Evolutionary conservation across 2,797 vertebrate species (phyloP).

Genomic region (Ibycter americanus): DNA sequence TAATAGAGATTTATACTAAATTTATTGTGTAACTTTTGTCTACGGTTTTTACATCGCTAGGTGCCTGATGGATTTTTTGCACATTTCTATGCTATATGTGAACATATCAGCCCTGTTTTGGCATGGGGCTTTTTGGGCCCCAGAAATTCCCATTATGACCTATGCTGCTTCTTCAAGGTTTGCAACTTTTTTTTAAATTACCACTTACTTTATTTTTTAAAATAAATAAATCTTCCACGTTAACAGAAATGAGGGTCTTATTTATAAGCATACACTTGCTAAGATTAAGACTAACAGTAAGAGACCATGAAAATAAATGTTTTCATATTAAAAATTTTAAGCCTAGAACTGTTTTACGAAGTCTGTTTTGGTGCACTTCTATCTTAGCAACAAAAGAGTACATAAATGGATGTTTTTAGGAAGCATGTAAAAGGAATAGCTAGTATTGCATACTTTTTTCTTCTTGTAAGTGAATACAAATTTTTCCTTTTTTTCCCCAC

Average conservation of each 20-base stretch:
- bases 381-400: not conserved
- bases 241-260: not conserved
- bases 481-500: not conserved
- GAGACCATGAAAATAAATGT: not conserved
- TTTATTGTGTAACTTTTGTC: not conserved
- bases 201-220: not conserved
- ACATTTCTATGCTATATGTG: slow-evolving; percentile 94
- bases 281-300: not conserved
- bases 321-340: not conserved
- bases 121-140: slow-evolving; percentile 98
- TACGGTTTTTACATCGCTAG: slow-evolving; percentile 70
- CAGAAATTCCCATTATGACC: slow-evolving; percentile 89
- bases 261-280: not conserved
- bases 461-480: not conserved
- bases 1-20: not conserved
- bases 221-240: not conserved
- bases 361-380: not conserved
- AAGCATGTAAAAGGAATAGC: not conserved
- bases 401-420: not conserved
- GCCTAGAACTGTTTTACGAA: not conserved
- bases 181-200: not conserved
- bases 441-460: not conserved
- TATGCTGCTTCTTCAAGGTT: slow-evolving; percentile 98
- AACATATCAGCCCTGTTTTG: slow-evolving; percentile 93
- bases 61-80: slow-evolving; percentile 92